Percentiles rank a stretch among this genome's conserved stretches.
Evolutionary conservation across 2,797 vertebrate species (phyloP).

Genomic region (Fratercula arctica): DNA sequence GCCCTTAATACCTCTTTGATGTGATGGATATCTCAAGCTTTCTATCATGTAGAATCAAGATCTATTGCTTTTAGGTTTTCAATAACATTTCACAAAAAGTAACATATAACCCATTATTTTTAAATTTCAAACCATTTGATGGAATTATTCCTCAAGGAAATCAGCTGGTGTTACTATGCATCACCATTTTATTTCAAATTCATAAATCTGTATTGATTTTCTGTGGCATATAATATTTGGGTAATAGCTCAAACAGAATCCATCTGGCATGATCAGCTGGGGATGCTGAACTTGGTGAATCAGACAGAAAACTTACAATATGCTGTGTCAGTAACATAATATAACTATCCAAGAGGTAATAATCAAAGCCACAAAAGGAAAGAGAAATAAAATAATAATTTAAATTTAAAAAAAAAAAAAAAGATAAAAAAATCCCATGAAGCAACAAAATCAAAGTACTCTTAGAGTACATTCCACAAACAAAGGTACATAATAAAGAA

Average conservation of each 20-base stretch:
- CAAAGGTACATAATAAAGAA: neutral
- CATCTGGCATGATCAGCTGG: constrained; percentile 36
- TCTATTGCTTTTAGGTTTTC: neutral
- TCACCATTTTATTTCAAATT: constrained; percentile 32
- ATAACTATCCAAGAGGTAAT: neutral
- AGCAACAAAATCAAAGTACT: neutral
- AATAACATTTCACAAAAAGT: neutral
- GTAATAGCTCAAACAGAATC: constrained; percentile 49
- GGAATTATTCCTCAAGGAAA: constrained; percentile 30
- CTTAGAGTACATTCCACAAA: neutral
- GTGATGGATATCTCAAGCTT: neutral
- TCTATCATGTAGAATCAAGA: neutral
- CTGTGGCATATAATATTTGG: constrained; percentile 25
- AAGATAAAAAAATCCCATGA: neutral
- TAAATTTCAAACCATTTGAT: neutral
- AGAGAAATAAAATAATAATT: neutral
- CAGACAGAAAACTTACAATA: constrained; percentile 24
- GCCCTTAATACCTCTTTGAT: neutral
- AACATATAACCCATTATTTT: neutral
- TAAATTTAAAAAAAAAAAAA: neutral
- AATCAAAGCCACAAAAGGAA: neutral
- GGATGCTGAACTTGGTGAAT: constrained; percentile 10
- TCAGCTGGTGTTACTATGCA: neutral
- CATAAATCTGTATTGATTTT: constrained; percentile 52
- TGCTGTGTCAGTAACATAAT: neutral